phyloP scores from a whole-genome alignment of 2,113 vertebrate species.

The Enhydra lutris region DNA sequence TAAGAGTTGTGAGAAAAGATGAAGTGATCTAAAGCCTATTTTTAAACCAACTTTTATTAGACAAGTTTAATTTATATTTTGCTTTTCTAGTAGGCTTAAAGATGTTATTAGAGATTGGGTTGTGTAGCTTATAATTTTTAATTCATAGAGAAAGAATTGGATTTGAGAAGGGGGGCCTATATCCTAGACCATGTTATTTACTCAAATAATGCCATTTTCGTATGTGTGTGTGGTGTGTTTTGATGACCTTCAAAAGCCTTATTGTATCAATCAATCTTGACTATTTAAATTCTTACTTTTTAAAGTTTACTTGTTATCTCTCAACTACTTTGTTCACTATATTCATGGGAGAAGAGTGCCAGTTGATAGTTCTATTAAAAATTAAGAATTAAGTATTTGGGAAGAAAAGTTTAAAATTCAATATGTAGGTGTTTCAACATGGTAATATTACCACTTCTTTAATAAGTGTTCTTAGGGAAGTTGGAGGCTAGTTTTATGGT shows the following conservation, averaged over 20 bases:
- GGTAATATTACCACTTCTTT: not conserved
- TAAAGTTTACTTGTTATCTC: constrained; percentile 27
- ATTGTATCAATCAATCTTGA: not conserved
- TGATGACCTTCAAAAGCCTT: constrained; percentile 31
- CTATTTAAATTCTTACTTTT: constrained; percentile 59
- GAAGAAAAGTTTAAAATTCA: constrained; percentile 6
- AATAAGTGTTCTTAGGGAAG: not conserved
- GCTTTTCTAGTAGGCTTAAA: constrained; percentile 34
- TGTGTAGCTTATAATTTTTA: constrained; percentile 9
- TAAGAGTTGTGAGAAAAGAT: not conserved
- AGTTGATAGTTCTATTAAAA: not conserved
- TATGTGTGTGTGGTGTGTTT: not conserved
- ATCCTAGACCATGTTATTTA: not conserved
- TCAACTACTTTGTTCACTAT: constrained; percentile 34
- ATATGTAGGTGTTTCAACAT: not conserved
- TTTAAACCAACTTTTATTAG: constrained; percentile 30
- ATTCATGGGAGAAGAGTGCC: not conserved
- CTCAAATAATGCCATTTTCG: not conserved
- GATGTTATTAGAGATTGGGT: not conserved
- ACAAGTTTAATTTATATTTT: constrained; percentile 31
- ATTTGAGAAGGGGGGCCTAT: not conserved
- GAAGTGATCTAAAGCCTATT: constrained; percentile 16
- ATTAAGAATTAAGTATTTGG: not conserved
- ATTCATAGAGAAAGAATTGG: not conserved
- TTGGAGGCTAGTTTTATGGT: not conserved